Evolutionary conservation across 2,113 vertebrate species (phyloP).

Genomic region (human (Homo sapiens)): GRCh38 chr13:29171001-29171500

Average conservation of each 20-base stretch:
- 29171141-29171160: no score
- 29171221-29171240: not conserved
- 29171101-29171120: not conserved
- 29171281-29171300: not conserved
- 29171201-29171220: not conserved
- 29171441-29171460: not conserved
- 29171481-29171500: not conserved
- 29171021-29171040: not conserved
- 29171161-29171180: no score
- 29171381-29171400: not conserved
- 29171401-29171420: not conserved
- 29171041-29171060: not conserved
- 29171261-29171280: not conserved
- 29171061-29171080: not conserved
- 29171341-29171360: not conserved
- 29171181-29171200: not conserved
- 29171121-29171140: not conserved
- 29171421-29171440: not conserved
- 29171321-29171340: not conserved
- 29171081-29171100: not conserved
- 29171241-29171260: not conserved
- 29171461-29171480: not conserved
- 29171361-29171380: not conserved
- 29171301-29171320: not conserved
- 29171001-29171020: not conserved